These are phyloP conservation scores for Cynodonichthys magdalenae DNA, from an alignment of 2,797 vertebrate species.

Conservation along the genomic window DNA sequence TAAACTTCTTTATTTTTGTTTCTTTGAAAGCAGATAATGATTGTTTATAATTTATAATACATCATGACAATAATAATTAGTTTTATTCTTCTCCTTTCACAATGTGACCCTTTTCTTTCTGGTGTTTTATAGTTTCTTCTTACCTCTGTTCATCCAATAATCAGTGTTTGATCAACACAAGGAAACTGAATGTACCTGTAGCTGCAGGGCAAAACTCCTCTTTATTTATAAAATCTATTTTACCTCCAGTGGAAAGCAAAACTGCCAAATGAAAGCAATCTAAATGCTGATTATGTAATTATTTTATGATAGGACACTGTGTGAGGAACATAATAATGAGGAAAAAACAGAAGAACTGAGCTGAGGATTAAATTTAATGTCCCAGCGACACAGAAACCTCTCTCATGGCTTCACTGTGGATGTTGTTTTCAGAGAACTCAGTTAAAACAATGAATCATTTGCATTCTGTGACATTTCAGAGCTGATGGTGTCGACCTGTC, in stretches of 20 bases:
- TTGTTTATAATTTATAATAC: too few relatives aligned
- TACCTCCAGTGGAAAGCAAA: constrained; percentile 3
- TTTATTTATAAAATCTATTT: neutral
- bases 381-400: neutral
- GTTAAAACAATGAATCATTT: constrained; percentile 36
- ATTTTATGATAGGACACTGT: neutral
- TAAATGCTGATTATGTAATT: constrained; percentile 20
- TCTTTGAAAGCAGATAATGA: too few relatives aligned
- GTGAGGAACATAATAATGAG: constrained; percentile 9
- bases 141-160: too few relatives aligned
- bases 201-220: neutral
- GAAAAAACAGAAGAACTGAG: neutral
- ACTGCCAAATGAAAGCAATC: constrained; percentile 9
- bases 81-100: neutral
- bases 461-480: constrained; percentile 11
- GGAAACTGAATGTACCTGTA: neutral
- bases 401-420: neutral
- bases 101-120: neutral
- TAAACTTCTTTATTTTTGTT: neutral
- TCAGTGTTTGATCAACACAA: too few relatives aligned
- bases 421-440: constrained; percentile 15
- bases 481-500: constrained; percentile 3
- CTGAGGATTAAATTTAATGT: constrained; percentile 2
- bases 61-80: neutral
- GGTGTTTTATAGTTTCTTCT: too few relatives aligned